phyloP scores from a whole-genome alignment of 1,140 invertebrate genomes.

The Dendroctonus valens region DNA sequence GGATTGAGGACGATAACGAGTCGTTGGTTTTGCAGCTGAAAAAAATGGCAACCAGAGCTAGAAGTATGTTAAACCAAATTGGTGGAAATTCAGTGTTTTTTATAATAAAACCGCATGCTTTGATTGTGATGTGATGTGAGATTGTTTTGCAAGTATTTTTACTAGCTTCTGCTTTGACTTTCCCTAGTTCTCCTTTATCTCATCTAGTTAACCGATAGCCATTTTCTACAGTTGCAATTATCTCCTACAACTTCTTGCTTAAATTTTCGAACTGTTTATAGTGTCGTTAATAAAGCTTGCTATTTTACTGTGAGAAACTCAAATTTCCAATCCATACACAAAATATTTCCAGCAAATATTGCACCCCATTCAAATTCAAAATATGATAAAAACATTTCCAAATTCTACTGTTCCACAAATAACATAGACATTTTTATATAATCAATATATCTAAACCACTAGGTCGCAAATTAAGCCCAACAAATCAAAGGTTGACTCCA shows the following conservation, averaged over 20 bases:
- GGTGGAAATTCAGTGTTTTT: constrained; percentile 9
- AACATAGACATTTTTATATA: too few relatives aligned
- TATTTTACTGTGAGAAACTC: background rate
- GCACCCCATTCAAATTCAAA: too few relatives aligned
- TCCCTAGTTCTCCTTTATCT: too few relatives aligned
- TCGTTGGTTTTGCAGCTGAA: constrained; percentile 87
- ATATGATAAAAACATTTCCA: too few relatives aligned
- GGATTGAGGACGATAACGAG: constrained; percentile 93
- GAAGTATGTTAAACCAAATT: constrained; percentile 60
- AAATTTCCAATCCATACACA: background rate
- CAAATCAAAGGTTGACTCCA: constrained; percentile 59
- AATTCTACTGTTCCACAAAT: too few relatives aligned
- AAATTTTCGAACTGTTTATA: too few relatives aligned
- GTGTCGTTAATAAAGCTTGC: too few relatives aligned
- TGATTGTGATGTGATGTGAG: constrained; percentile 8
- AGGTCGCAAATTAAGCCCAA: constrained; percentile 66
- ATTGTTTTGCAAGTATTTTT: background rate
- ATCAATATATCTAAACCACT: background rate
- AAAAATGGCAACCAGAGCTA: constrained; percentile 85
- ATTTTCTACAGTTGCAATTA: too few relatives aligned
- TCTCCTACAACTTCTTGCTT: too few relatives aligned
- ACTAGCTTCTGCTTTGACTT: background rate
- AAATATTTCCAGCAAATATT: too few relatives aligned
- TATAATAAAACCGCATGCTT: constrained; percentile 11
- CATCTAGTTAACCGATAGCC: too few relatives aligned